Base-by-base conservation (phyloP, 2,888 invertebrate genomes). In the Acronicta alni region DNA sequence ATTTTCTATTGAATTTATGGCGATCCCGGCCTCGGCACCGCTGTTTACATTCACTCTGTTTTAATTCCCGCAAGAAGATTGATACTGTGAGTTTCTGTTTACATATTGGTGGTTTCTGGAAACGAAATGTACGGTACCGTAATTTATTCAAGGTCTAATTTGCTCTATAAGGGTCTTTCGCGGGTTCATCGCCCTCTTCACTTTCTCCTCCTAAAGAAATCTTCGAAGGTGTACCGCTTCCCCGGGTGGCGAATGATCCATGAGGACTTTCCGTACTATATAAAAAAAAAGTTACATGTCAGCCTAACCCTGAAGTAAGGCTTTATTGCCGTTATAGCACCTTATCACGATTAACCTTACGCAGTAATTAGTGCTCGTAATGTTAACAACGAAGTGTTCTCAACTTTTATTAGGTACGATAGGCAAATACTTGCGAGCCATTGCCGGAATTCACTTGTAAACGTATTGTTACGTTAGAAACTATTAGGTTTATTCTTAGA, bases 1-100 rank as follows among this genome's bases (percentile, higher is more conserved):
- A 60, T 62, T 70, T 54, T 64, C 49, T 61, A 56, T 63, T 61
- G 17, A 57, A 60, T 65, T 69, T 58, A 52, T 38, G 56, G 58
- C 45, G 20, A 26, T 44, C 39, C 45, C 14, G 56, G 26, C 51
- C 67, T 61, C 45, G 43, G 14, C 49, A 39, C 45, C 8, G 48
- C 17, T 63, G 26, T 43, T 44, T 60, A 51, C 45, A 72, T 52
- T 47, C 7, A 54, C 45, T 64, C 32, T 16, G 12, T 58, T 75
- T 54, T 41, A 39, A 61, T 54, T 57, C 51, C 39, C 45, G 41
- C 14, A 9, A 52, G 46, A 62, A 57, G 35, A 72, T 57, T 49
- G 23, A 57, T 57, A 20, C 32, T 26, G 16, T 16, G 8, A 58
- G 23, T 37, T 23, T 37, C 18, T 57, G 42, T 52, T 51, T 56